Evolutionary conservation across 2,888 invertebrate genomes (phyloP), one percentile per base, ranked within the genome.

Genomic region (Celastrina argiolus): DNA sequence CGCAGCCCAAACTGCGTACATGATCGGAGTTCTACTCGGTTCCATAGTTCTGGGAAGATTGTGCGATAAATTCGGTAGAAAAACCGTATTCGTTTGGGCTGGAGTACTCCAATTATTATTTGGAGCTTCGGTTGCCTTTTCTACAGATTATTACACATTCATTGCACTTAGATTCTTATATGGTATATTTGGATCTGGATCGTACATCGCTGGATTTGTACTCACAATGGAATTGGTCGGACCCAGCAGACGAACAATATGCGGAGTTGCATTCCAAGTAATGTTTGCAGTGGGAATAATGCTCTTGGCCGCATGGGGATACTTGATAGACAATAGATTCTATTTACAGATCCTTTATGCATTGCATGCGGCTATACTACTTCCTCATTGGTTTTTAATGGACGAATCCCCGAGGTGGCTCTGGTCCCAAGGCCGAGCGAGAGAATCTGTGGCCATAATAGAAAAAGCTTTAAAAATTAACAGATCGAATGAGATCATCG

Each of bases 321-420:
- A 94, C 56, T 75, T 96, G 2, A 94, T 97, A 68, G 93, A 94
- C 74, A 94, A 97, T 78, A 91, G 95, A 70, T 93, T 94, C 80
- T 87, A 94, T 78, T 90, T 97, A 56, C 97, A 97, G 88, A 92
- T 96, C 7, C 83, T 95, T 1, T 96, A 96, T 79, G 97, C 95
- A 0, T 81, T 95, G 64, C 97, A 97, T 78, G 94, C 95, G 64
- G 84, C 92, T 2, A 76, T 96, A 0, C 88, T 97, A 28, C 81
- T 97, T 66, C 95, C 94, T 16, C 96, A 97, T 80, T 96, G 95
- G 94, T 94, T 97, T 93, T 77, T 96, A 34, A 95, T 97, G 93
- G 97, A 97, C 75, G 97, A 97, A 84, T 97, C 97, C 36, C 96
- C 97, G 0, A 92, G 97, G 70, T 97, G 97, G 97, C 87, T 97